Conservation (phyloP, 2,797 vertebrate genomes). For the Neosilurus hyrtlii region DNA sequence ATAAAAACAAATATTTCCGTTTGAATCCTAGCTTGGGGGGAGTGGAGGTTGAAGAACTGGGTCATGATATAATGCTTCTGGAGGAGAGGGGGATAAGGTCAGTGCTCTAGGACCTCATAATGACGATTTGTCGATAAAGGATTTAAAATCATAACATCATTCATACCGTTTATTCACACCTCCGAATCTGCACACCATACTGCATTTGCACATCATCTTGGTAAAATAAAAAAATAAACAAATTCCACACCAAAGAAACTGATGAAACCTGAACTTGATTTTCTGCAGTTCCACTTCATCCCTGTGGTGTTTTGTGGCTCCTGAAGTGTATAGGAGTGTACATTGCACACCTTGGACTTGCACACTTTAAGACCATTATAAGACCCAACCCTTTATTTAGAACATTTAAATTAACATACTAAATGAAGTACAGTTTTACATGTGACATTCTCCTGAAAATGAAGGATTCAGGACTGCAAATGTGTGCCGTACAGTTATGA, state of each 20-base stretch:
- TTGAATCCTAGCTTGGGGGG: not conserved
- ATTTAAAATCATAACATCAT: not conserved
- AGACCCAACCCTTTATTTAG: constrained; percentile 56
- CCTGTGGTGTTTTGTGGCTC: not conserved
- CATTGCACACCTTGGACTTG: not conserved
- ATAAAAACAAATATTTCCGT: not conserved
- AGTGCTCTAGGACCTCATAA: not conserved
- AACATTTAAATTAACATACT: constrained; percentile 74
- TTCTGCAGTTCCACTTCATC: not conserved
- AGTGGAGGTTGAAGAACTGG: not conserved
- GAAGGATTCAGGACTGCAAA: constrained; percentile 18
- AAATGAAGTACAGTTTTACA: constrained; percentile 52
- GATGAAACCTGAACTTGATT: not conserved
- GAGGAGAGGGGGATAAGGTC: not conserved
- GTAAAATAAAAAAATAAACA: not conserved
- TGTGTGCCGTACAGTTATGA: constrained; percentile 28
- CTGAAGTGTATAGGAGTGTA: not conserved
- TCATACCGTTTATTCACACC: not conserved
- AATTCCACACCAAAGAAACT: not conserved
- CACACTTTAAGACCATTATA: constrained; percentile 8
- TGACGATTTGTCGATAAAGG: not conserved
- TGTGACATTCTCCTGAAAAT: constrained; percentile 29
- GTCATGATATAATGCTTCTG: not conserved
- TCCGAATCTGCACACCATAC: not conserved
- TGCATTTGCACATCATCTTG: not conserved